Percentiles rank a stretch among this genome's conserved stretches.
phyloP scores from a whole-genome alignment of 1,140 invertebrate species.

The Hyles vespertilio region DNA sequence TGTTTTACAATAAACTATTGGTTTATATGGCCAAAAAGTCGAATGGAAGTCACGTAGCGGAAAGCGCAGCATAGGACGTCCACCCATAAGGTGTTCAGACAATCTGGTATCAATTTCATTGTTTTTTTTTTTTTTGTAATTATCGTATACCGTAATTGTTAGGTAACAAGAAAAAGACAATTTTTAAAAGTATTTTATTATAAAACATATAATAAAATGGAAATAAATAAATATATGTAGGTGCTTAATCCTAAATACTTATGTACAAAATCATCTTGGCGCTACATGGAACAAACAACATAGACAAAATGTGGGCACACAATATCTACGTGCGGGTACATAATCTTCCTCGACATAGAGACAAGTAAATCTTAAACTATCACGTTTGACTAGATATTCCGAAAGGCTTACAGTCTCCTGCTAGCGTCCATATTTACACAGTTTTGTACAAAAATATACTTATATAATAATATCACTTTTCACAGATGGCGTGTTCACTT shows the following conservation, averaged over 20 bases:
- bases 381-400: slow-evolving; percentile 48
- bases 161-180: slow-evolving; percentile 16
- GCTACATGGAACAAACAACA: slow-evolving; percentile 51
- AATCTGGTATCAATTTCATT: no score
- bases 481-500: slow-evolving; percentile 78
- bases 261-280: slow-evolving; percentile 58
- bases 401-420: slow-evolving; percentile 45
- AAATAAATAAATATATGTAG: slow-evolving; percentile 55
- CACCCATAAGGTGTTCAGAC: no score
- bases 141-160: no score
- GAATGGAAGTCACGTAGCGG: no score
- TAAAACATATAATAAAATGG: slow-evolving; percentile 64
- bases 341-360: neutral
- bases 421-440: slow-evolving; percentile 50
- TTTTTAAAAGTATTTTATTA: slow-evolving; percentile 52
- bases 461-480: slow-evolving; percentile 70
- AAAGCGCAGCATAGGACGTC: no score
- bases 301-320: slow-evolving; percentile 2
- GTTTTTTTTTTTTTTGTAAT: no score
- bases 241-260: slow-evolving; percentile 53
- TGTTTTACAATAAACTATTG: no score
- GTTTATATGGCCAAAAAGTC: no score
- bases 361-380: slow-evolving; percentile 20
- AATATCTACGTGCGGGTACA: neutral
- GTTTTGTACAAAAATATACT: slow-evolving; percentile 60